Conservation (phyloP, 2,113 vertebrate species). For the Spea bombifrons region DNA sequence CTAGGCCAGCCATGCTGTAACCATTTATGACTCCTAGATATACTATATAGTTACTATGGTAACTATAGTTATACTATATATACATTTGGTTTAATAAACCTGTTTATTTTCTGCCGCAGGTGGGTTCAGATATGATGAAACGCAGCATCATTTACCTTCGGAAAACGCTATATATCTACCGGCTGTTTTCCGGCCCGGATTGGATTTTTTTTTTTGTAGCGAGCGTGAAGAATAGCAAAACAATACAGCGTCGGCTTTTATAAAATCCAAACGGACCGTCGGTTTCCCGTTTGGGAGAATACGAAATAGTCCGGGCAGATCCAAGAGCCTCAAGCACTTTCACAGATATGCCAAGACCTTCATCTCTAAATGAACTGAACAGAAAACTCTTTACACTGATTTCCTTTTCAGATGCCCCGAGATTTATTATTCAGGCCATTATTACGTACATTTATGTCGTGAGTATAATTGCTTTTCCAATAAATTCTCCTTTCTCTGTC, state of each 20-base stretch:
- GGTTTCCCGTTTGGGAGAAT: slow-evolving; percentile 31
- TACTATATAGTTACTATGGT: too few relatives aligned
- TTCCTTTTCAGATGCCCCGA: slow-evolving; percentile 4
- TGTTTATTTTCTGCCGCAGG: too few relatives aligned
- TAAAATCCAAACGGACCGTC: slow-evolving; percentile 54
- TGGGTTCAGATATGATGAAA: too few relatives aligned
- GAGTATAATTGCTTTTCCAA: slow-evolving; percentile 15
- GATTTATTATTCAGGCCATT: slow-evolving; percentile 25
- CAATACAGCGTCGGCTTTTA: neutral
- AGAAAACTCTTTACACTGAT: neutral
- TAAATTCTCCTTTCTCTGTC: neutral
- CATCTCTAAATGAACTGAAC: neutral
- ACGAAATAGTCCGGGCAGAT: slow-evolving; percentile 48
- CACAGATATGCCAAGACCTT: slow-evolving; percentile 50
- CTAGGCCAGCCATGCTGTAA: too few relatives aligned
- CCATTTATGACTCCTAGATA: too few relatives aligned
- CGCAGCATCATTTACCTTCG: too few relatives aligned
- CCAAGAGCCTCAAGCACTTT: slow-evolving; percentile 52
- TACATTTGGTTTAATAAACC: too few relatives aligned
- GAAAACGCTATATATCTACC: too few relatives aligned
- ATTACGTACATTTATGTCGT: slow-evolving; percentile 24
- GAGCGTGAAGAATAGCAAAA: slow-evolving; percentile 35
- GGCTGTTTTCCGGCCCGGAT: too few relatives aligned
- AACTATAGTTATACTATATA: too few relatives aligned
- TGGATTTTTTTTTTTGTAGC: neutral